These are phyloP conservation scores for Prunella strophiata DNA, from an alignment of 2,797 vertebrate species.

Conservation along the genomic window DNA sequence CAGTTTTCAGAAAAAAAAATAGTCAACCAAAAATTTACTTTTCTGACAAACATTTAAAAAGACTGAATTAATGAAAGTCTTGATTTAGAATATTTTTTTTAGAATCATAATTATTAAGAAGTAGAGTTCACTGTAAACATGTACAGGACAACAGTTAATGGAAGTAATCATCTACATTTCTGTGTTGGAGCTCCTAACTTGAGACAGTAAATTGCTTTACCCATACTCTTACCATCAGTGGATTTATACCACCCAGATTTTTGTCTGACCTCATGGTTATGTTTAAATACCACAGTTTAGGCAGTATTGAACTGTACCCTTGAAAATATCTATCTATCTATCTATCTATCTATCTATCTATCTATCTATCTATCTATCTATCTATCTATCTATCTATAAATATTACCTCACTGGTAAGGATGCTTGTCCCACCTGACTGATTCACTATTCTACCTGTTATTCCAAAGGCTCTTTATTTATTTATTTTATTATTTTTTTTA, in stretches of 20 bases:
- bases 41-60: not conserved
- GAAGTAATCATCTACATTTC: not conserved
- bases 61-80: not conserved
- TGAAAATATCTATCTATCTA: too few species aligned
- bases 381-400: too few species aligned
- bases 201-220: not conserved
- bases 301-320: not conserved
- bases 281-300: not conserved
- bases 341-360: too few species aligned
- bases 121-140: not conserved
- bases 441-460: not conserved
- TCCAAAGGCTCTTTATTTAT: not conserved
- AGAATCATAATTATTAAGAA: not conserved
- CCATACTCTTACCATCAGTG: accelerated
- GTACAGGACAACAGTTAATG: not conserved
- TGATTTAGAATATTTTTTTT: not conserved
- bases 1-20: not conserved
- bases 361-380: too few species aligned
- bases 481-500: not conserved
- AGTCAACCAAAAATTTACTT: not conserved
- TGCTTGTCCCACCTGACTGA: not conserved
- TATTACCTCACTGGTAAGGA: not conserved
- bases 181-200: not conserved
- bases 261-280: not conserved
- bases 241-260: not conserved